phyloP scores from a whole-genome alignment of 2,888 invertebrate species.

The Hirtodrosophila histrioides region DNA sequence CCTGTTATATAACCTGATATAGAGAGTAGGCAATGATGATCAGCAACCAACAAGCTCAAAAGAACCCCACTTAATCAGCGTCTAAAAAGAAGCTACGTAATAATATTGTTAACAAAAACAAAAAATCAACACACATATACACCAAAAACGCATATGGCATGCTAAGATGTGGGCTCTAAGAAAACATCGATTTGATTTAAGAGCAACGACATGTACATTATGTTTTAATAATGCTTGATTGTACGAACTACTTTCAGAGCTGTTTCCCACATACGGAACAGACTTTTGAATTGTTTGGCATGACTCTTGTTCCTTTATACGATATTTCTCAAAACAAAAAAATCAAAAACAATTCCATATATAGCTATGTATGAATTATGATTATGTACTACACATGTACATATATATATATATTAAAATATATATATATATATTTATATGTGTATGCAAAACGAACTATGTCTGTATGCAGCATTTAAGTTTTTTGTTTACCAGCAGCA shows the following conservation, averaged over 20 bases:
- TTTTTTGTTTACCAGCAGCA: slow-evolving; percentile 59
- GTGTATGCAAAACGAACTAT: slow-evolving; percentile 43
- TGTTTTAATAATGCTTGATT: slow-evolving; percentile 82
- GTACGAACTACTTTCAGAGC: slow-evolving; percentile 51
- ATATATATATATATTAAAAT: slow-evolving; percentile 2
- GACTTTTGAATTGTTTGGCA: slow-evolving; percentile 57
- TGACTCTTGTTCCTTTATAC: slow-evolving; percentile 76
- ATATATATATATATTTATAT: slow-evolving; percentile 6
- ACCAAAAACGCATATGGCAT: slow-evolving; percentile 49
- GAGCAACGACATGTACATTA: slow-evolving; percentile 74
- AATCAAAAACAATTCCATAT: slow-evolving; percentile 68
- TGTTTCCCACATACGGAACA: slow-evolving; percentile 21
- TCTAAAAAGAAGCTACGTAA: slow-evolving; percentile 70
- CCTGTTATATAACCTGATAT: slow-evolving; percentile 76
- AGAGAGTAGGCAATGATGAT: slow-evolving; percentile 52
- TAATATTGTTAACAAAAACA: slow-evolving; percentile 51
- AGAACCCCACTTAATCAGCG: slow-evolving; percentile 53
- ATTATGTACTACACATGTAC: slow-evolving; percentile 33
- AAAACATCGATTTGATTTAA: slow-evolving; percentile 41
- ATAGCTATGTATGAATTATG: slow-evolving; percentile 43
- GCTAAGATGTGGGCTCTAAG: slow-evolving; percentile 57
- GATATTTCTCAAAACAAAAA: slow-evolving; percentile 67
- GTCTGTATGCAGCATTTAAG: slow-evolving; percentile 71
- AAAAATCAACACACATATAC: slow-evolving; percentile 18
- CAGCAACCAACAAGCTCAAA: slow-evolving; percentile 67